Evolutionary conservation across 2,797 vertebrate species (phyloP).

Genomic region (Pelochelys cantorii): DNA sequence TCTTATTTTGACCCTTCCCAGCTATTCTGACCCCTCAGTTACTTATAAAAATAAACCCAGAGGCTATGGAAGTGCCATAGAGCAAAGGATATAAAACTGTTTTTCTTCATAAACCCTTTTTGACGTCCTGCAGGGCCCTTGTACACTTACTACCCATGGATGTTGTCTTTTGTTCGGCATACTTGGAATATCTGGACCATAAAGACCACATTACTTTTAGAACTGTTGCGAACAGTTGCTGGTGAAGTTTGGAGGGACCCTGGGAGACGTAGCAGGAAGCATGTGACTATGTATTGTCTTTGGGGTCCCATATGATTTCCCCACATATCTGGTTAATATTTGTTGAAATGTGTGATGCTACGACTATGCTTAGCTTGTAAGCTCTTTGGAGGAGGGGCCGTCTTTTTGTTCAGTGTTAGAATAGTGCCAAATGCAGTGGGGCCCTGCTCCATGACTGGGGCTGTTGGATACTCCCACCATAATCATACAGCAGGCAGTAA

Average conservation of each 20-base stretch:
- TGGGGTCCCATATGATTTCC: not conserved
- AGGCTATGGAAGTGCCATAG: constrained; percentile 31
- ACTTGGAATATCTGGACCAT: not conserved
- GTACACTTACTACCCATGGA: not conserved
- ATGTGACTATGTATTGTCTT: not conserved
- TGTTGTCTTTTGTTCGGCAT: not conserved
- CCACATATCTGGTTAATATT: not conserved
- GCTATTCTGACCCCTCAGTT: constrained; percentile 12
- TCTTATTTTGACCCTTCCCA: constrained; percentile 52
- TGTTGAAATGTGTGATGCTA: not conserved
- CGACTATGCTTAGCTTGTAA: not conserved
- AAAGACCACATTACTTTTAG: not conserved
- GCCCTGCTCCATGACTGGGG: too few species aligned
- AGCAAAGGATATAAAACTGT: constrained; percentile 20
- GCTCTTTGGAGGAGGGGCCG: not conserved
- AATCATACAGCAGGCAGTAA: too few species aligned
- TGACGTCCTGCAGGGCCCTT: not conserved
- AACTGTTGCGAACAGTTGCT: not conserved
- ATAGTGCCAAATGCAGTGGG: too few species aligned
- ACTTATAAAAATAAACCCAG: constrained; percentile 30
- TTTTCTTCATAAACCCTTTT: constrained; percentile 23
- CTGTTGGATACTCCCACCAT: too few species aligned
- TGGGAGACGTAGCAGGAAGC: rapidly evolving
- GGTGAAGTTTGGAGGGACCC: not conserved
- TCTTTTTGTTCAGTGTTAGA: too few species aligned